These are phyloP conservation scores for Pelochelys cantorii DNA, from an alignment of 2,797 vertebrate genomes.

Conservation along the genomic window DNA sequence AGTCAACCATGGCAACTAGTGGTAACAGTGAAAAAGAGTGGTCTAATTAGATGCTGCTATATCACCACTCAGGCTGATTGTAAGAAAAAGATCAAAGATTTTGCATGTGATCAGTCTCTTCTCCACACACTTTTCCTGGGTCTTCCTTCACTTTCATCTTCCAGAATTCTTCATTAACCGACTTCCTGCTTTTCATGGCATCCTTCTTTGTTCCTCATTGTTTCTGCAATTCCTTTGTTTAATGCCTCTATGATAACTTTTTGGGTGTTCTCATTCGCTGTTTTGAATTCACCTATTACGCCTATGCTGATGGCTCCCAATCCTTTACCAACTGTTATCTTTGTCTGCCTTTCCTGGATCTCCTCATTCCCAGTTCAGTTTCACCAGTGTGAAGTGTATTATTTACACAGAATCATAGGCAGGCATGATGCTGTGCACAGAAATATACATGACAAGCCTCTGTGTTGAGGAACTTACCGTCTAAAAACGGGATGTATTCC, in stretches of 20 bases:
- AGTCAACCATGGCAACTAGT: neutral
- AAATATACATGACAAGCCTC: conserved; percentile 31
- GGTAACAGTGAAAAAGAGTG: neutral
- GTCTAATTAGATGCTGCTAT: neutral
- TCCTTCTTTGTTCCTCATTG: neutral
- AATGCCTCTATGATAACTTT: neutral
- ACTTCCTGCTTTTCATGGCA: neutral
- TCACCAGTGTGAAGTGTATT: neutral
- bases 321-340: neutral
- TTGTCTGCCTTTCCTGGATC: neutral
- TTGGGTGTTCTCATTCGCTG: neutral
- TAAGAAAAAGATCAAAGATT: neutral
- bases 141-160: neutral
- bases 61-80: neutral
- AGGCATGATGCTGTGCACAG: neutral
- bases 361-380: neutral
- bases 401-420: conserved; percentile 14
- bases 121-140: neutral
- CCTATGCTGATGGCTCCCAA: accelerated
- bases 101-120: neutral
- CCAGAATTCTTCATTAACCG: neutral
- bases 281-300: neutral
- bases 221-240: neutral
- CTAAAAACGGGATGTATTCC: conserved; percentile 3
- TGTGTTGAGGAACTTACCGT: conserved; percentile 17